Percentiles rank a stretch among this genome's conserved stretches.
phyloP scores from a whole-genome alignment of 2,797 vertebrate genomes.

The Adrianichthys oophorus region DNA sequence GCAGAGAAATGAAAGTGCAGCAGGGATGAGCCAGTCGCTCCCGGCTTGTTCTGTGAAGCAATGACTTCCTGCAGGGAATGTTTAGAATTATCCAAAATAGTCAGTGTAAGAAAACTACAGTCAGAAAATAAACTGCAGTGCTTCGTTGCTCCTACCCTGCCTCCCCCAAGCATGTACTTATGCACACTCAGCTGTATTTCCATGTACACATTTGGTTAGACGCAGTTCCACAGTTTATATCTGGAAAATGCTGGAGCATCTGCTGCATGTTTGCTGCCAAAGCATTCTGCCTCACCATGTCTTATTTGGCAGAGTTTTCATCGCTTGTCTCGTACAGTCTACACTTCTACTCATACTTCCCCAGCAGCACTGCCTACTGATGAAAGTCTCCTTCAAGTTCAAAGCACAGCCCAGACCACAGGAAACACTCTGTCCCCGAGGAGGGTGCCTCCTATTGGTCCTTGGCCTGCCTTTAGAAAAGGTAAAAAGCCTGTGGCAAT shows the following conservation, averaged over 20 bases:
- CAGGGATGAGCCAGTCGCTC: slow-evolving; percentile 12
- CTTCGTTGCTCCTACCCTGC: not conserved
- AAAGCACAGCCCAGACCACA: slow-evolving; percentile 61
- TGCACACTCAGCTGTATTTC: slow-evolving; percentile 53
- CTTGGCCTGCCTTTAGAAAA: slow-evolving; percentile 36
- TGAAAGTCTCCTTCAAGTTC: slow-evolving; percentile 61
- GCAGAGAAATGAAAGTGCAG: slow-evolving; percentile 26
- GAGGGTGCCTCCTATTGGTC: slow-evolving; percentile 41
- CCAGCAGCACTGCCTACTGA: slow-evolving; percentile 44
- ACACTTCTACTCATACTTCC: slow-evolving; percentile 29
- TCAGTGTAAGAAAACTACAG: slow-evolving; percentile 51
- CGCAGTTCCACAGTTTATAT: slow-evolving; percentile 47
- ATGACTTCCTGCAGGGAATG: slow-evolving; percentile 36
- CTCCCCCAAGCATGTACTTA: slow-evolving; percentile 37
- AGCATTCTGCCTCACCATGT: slow-evolving; percentile 27
- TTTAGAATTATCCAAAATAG: slow-evolving; percentile 61
- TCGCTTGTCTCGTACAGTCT: slow-evolving; percentile 21
- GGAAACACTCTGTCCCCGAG: slow-evolving; percentile 38
- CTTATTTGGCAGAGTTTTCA: slow-evolving; percentile 57
- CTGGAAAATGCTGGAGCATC: slow-evolving; percentile 50
- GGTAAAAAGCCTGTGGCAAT: slow-evolving; percentile 31
- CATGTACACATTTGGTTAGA: slow-evolving; percentile 56
- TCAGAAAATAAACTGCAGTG: slow-evolving; percentile 55
- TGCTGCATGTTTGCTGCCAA: slow-evolving; percentile 45
- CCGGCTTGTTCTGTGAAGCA: slow-evolving; percentile 42